Percentiles rank a stretch among this genome's conserved stretches.
Evolutionary conservation across 2,113 vertebrate species (phyloP).

Genomic region (Ochotona princeps): DNA sequence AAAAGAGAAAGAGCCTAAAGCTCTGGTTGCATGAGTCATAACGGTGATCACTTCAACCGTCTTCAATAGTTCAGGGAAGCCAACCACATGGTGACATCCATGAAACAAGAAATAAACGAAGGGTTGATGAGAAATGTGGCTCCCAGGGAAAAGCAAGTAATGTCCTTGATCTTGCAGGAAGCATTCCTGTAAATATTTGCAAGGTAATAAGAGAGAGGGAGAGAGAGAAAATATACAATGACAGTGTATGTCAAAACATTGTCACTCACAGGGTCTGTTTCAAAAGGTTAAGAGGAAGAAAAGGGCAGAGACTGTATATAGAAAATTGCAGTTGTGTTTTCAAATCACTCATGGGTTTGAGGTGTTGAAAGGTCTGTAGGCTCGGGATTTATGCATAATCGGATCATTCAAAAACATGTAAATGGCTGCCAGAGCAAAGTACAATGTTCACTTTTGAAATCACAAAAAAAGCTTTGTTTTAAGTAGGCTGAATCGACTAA

Average conservation of each 20-base stretch:
- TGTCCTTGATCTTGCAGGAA: conserved; percentile 56
- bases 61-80: conserved; percentile 40
- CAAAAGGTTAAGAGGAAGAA: conserved; percentile 81
- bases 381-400: conserved; percentile 87
- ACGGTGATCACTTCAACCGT: not conserved
- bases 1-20: not conserved
- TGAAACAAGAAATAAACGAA: not conserved
- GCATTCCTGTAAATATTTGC: conserved; percentile 77
- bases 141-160: conserved; percentile 66
- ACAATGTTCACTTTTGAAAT: conserved; percentile 90
- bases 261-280: conserved; percentile 73
- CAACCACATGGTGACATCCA: conserved; percentile 14
- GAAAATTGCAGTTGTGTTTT: conserved; percentile 85
- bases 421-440: conserved; percentile 87
- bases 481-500: conserved; percentile 85
- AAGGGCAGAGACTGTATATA: conserved; percentile 77
- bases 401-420: conserved; percentile 87
- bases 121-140: conserved; percentile 46
- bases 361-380: conserved; percentile 87
- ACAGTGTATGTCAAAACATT: conserved; percentile 80
- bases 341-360: conserved; percentile 85
- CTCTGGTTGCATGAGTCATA: not conserved
- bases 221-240: conserved; percentile 71
- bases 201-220: conserved; percentile 67
- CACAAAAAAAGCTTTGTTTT: conserved; percentile 90